Evolutionary conservation across 2,797 vertebrate genomes (phyloP).

Genomic region (Smutsia gigantea): DNA sequence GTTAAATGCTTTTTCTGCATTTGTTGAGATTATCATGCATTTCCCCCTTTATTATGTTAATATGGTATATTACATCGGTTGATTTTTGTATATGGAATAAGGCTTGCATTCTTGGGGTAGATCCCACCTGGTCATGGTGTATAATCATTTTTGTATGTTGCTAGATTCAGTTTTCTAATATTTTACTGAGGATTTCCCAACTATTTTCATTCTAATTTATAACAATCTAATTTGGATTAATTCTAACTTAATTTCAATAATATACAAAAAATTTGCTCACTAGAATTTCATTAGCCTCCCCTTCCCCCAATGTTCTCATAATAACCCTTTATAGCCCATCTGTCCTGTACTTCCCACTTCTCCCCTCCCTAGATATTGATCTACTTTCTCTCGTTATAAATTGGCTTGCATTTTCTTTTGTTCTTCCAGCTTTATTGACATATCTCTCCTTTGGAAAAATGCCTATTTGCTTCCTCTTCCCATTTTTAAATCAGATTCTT

Average conservation of each 20-base stretch:
- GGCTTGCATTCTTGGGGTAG: neutral
- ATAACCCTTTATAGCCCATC: neutral
- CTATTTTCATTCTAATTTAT: neutral
- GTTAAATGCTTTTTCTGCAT: neutral
- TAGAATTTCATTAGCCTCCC: neutral
- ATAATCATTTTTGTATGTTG: neutral
- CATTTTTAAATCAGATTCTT: too few species aligned
- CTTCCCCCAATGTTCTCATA: neutral
- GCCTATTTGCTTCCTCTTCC: too few species aligned
- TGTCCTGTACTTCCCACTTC: neutral
- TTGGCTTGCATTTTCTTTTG: too few species aligned
- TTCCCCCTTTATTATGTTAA: neutral
- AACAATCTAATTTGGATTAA: neutral
- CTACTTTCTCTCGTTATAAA: neutral
- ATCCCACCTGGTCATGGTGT: neutral
- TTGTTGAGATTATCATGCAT: neutral
- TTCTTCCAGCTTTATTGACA: too few species aligned
- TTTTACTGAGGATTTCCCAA: neutral
- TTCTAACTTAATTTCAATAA: neutral
- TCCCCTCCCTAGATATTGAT: neutral
- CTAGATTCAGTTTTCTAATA: neutral
- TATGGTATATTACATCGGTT: neutral
- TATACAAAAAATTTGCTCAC: neutral
- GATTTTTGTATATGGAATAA: neutral
- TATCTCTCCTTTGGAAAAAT: too few species aligned